Evolutionary conservation across 2,888 invertebrate species (phyloP), one percentile per base, ranked within the genome.

Genomic region (Linyphia triangularis): DNA sequence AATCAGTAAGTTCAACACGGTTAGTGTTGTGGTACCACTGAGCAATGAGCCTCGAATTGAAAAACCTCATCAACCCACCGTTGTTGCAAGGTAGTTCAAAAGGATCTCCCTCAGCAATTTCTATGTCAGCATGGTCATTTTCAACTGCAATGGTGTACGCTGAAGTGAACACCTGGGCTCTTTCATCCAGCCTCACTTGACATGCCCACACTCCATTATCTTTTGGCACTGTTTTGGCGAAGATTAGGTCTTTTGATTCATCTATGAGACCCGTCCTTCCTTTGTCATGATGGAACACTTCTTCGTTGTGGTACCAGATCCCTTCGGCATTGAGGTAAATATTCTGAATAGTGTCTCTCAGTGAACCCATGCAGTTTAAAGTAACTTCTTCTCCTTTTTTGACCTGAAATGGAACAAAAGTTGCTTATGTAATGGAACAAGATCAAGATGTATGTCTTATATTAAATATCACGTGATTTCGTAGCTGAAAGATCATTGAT

Each of bases 121-220:
- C 43, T 0, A 83, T 30, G 40, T 83, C 82, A 3, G 82, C 61
- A 7, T 7, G 22, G 40, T 40, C 59, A 19, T 63, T 83, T 37
- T 83, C 61, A 13, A 83, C 72, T 2, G 82, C 82, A 1, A 83
- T 5, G 0, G 72, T 63, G 33, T 72, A 61, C 5, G 40, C 61
- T 13, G 70, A 40, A 19, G 72, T 72, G 6, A 28, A 63, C 16
- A 83, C 1, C 2, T 40, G n/a, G 3, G 72, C 6, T 40, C 43
- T 72, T 5, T 33, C 10, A 7, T 75, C 59, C 28, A 83, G 24
- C 6, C 26, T 40, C 4, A 69, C 61, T 30, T 72, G 28, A 26
- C 82, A 83, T 7, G 26, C n/a, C 70, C 72, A 83, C 10, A 83
- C 70, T 13, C 82, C 82, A 13, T 83, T 83, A 37, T 83, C 82